Base-by-base conservation (phyloP, 2,113 vertebrate genomes). In the Nasalis larvatus region DNA sequence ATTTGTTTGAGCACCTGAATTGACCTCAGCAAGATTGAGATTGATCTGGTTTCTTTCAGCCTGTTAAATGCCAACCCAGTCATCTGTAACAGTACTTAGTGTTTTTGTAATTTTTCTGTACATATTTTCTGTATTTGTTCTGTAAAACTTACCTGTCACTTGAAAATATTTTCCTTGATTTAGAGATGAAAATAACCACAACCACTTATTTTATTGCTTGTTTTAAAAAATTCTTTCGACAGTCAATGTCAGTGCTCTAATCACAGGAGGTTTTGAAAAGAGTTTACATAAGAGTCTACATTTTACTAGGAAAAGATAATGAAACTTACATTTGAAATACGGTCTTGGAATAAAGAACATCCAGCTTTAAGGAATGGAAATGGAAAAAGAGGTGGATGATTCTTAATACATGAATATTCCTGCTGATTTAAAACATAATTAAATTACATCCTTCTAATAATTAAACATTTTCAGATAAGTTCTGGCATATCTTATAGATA, bases 51-150 rank as follows among this genome's bases (percentile, higher is more conserved):
- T 97, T 89, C 92, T 94, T 96, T 92, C 96, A 97, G 95, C 68
- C 90, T 94, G 78, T 97, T 96, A 98, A 98, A 98, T 98, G 97
- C 95, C 96, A 97, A 63, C 92, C 92, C 97, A 94, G 87, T 97
- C 97, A 91, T 97, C 98, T 98, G 94, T 98, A 96, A 96, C 96
- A 98, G 88, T 96, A 97, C 81, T 97, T 97, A 96, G 92, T 92
- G 92, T 96, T 97, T 97, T 95, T 96, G 71, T 97, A 97, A 98
- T 97, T 97, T 95, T 97, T 97, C 90, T 95, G 27, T 89, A 91
- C 47, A 47, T 96, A 93, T 95, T 97, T 98, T 96, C 88, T 98
- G 71, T 86, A 42, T 96, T 94, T 95, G 42, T 90, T 88, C 45
- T 86, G 12, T 96, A 94, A 90, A 96, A 97, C 35, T 83, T 96